These are phyloP conservation scores for Crotalus tigris DNA, from an alignment of 2,113 vertebrate species.

Conservation along the genomic window DNA sequence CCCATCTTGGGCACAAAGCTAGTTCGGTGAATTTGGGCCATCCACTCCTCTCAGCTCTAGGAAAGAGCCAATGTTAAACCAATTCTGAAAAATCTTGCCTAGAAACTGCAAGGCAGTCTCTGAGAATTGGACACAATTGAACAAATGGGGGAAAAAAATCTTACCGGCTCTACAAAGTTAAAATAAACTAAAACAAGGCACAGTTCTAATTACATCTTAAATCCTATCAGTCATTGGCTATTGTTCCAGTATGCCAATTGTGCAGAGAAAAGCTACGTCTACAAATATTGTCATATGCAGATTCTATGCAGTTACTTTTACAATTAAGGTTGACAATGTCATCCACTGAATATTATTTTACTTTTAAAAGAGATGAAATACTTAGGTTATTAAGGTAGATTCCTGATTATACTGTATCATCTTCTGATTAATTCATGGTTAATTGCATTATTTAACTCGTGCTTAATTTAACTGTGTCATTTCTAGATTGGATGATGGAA, in stretches of 20 bases:
- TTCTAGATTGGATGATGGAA: constrained; percentile 88
- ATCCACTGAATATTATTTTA: background rate
- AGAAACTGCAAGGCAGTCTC: background rate
- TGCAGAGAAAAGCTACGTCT: background rate
- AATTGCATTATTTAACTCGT: background rate
- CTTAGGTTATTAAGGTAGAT: background rate
- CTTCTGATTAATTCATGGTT: background rate
- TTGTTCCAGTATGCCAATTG: background rate
- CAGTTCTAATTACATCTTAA: background rate
- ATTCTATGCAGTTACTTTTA: background rate
- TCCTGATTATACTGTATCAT: background rate
- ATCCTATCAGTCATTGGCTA: background rate
- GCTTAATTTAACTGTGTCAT: constrained; percentile 41
- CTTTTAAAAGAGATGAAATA: background rate
- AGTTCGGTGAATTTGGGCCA: too few species aligned
- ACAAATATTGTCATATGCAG: background rate
- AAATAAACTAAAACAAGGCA: background rate
- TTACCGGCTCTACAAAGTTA: background rate
- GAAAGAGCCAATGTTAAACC: background rate
- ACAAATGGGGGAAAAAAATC: background rate
- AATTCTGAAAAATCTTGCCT: background rate
- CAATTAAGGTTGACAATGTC: background rate
- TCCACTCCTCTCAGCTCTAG: background rate
- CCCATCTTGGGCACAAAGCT: background rate
- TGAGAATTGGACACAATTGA: background rate